phyloP scores from a whole-genome alignment of 1,140 invertebrate species.

The Brachionus rotundiformis region DNA sequence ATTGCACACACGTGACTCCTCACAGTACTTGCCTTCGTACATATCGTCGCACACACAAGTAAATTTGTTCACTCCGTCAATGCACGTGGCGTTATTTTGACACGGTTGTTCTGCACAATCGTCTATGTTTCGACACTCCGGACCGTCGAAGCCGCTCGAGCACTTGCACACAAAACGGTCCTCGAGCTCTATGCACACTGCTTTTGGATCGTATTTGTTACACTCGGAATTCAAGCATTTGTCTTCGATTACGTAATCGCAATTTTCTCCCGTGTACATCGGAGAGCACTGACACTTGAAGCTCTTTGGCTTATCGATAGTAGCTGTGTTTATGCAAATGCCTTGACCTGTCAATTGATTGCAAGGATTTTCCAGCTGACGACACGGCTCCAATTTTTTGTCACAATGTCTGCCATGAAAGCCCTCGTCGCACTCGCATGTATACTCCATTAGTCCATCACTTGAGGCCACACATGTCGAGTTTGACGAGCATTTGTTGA shows the following conservation, averaged over 20 bases:
- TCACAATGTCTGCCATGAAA: constrained; percentile 75
- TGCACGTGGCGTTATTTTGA: constrained; percentile 43
- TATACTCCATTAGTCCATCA: constrained; percentile 54
- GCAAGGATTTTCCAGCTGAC: constrained; percentile 7
- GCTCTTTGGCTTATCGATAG: not conserved
- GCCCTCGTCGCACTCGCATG: constrained; percentile 22
- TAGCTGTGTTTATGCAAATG: constrained; percentile 2
- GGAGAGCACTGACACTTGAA: constrained; percentile 27
- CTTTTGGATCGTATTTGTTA: constrained; percentile 41
- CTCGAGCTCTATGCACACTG: constrained; percentile 42
- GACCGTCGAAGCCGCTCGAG: constrained; percentile 24
- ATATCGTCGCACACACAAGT: constrained; percentile 39
- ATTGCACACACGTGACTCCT: constrained; percentile 15
- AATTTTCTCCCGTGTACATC: constrained; percentile 44
- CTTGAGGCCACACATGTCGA: constrained; percentile 54
- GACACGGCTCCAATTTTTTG: constrained; percentile 57
- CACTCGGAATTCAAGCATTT: constrained; percentile 36
- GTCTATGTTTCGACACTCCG: constrained; percentile 23
- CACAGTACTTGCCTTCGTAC: constrained; percentile 43
- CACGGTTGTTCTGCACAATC: constrained; percentile 24
- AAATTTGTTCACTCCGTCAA: constrained; percentile 55
- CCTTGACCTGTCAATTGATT: constrained; percentile 33
- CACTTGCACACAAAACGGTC: constrained; percentile 47
- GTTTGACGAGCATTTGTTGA: constrained; percentile 13
- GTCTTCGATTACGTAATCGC: constrained; percentile 6